Conservation (phyloP, 1,140 invertebrate genomes). For the Ectropis grisescens region DNA sequence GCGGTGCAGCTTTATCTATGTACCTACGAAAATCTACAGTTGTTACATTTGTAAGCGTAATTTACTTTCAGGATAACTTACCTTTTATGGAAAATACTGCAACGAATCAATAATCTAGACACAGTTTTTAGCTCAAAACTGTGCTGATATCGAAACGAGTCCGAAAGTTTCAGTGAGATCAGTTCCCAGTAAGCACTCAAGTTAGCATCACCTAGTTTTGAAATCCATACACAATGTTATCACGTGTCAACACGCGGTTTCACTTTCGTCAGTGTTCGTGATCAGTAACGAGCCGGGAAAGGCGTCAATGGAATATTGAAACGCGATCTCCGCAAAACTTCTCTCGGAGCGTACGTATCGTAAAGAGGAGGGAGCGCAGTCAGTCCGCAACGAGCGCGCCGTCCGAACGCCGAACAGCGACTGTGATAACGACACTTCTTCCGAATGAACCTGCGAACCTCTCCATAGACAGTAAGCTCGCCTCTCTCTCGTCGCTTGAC, state of each 20-base stretch:
- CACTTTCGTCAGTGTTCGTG: conserved; percentile 43
- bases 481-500: conserved; percentile 48
- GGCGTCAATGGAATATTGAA: conserved; percentile 21
- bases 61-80: conserved; percentile 20
- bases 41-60: not conserved
- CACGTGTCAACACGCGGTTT: conserved; percentile 39
- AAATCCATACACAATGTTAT: conserved; percentile 45
- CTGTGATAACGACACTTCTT: conserved; percentile 61
- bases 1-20: not conserved
- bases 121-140: conserved; percentile 57
- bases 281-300: conserved; percentile 40
- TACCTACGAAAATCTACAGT: not conserved
- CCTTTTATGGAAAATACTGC: conserved; percentile 31
- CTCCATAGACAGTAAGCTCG: conserved; percentile 52
- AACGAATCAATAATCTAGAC: conserved; percentile 49
- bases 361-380: too few relatives aligned
- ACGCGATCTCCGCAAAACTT: conserved; percentile 54
- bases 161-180: conserved; percentile 28
- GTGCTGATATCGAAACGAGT: conserved; percentile 56
- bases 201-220: conserved; percentile 23
- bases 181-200: conserved; percentile 29
- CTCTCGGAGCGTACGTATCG: conserved; percentile 20
- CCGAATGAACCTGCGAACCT: conserved; percentile 54
- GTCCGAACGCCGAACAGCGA: conserved; percentile 57
- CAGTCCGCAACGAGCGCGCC: conserved; percentile 29